Conservation (phyloP, 2,888 invertebrate species). For the Ischnura elegans region DNA sequence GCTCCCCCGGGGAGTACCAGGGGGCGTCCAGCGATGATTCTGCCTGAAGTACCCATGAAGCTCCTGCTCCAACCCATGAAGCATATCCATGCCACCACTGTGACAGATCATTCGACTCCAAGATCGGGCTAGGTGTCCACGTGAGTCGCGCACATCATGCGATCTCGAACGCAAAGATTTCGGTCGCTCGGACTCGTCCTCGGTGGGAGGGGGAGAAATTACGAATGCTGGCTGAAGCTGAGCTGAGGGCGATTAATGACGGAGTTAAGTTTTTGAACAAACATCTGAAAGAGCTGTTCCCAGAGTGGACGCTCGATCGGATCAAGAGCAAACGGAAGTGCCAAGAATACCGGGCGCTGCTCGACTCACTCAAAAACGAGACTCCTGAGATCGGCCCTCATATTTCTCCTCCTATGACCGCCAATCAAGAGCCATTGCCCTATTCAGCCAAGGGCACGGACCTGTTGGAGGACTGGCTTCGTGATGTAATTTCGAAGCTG, state of each 20-base stretch:
- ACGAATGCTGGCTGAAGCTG: background rate
- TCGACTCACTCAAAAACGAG: background rate
- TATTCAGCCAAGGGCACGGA: background rate
- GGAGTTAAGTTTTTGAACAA: background rate
- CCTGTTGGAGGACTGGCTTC: too few species aligned
- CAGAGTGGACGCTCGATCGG: background rate
- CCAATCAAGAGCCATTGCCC: background rate
- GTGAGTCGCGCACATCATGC: background rate
- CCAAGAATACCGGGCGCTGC: background rate
- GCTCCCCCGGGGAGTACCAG: too few species aligned
- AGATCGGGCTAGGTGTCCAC: background rate
- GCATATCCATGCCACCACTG: too few species aligned
- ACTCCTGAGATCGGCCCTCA: background rate
- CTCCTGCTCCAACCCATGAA: too few species aligned
- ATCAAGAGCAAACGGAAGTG: background rate
- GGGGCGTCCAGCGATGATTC: too few species aligned
- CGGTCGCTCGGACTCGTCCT: background rate
- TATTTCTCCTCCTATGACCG: too few species aligned
- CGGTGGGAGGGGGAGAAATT: background rate
- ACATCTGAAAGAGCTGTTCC: background rate
- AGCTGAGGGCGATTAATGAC: background rate
- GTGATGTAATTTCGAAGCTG: too few species aligned
- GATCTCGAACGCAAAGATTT: background rate
- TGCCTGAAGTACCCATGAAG: background rate
- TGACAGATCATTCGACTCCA: background rate